Conservation (phyloP, 2,888 invertebrate genomes). For the Patella caerulea region DNA sequence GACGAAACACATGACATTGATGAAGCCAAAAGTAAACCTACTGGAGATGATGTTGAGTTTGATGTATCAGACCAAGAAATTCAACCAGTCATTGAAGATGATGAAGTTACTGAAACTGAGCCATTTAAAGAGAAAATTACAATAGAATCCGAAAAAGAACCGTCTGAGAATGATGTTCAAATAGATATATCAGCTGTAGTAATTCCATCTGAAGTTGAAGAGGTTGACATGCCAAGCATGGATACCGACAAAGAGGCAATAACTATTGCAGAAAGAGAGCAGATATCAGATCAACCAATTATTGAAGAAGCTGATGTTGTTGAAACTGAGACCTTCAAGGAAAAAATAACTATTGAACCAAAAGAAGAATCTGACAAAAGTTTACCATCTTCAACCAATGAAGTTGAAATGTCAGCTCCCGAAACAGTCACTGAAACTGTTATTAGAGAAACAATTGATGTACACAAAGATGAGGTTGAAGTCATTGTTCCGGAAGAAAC, state of each 20-base stretch:
- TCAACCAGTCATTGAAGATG: slow-evolving; percentile 15
- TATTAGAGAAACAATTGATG: background rate
- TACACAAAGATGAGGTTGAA: background rate
- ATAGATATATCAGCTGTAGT: no score
- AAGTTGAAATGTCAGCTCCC: no score
- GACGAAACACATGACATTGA: no score
- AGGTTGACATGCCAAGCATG: background rate
- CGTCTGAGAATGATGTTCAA: no score
- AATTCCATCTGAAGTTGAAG: background rate
- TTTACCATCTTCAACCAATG: background rate
- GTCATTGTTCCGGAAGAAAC: slow-evolving; percentile 8
- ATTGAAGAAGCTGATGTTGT: background rate
- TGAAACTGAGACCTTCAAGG: background rate
- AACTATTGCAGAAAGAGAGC: no score
- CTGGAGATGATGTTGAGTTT: no score
- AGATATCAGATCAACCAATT: background rate
- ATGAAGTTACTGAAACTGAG: background rate
- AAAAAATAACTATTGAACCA: background rate
- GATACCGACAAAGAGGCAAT: background rate
- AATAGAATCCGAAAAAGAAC: no score
- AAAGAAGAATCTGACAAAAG: background rate
- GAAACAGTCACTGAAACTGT: background rate
- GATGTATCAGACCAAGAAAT: background rate
- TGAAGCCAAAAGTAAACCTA: no score
- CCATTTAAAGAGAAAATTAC: no score